Evolutionary conservation across 2,113 vertebrate species (phyloP), one percentile per base, ranked within the genome.

Genomic region (Atrichornis clamosus): DNA sequence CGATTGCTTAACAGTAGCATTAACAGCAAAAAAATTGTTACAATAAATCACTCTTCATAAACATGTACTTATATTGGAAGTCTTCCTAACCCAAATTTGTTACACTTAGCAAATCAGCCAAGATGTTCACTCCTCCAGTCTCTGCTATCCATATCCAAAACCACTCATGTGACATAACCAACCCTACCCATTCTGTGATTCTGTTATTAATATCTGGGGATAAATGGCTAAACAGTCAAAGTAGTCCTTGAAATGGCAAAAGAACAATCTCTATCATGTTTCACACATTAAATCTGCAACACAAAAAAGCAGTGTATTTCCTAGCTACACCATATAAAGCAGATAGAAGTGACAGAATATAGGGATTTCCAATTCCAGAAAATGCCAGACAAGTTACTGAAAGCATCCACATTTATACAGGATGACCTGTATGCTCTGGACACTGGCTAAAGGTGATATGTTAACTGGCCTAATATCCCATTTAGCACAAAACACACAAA

Each of bases 21-120:
- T 94, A 84, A 84, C 28, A 79, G 69, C 22, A 73, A 81, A 77
- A 78, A 52, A 49, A 69, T 9, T 39, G 52, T 89, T 67, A 47
- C 35, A 78, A 69, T 76, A 93, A 92, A 95, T 84, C 68, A 84
- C 58, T 77, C 50, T 70, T 65, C 53, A 72, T 37, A 89, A 92
- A 84, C 26, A 59, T 2, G 14, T 35, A 33, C 50, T 95, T 87
- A 13, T 14, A 88, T 3, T 42, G 39, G 10, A 83, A 85, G 8
- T 10, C 37, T 59, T 73, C 72, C 33, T 80, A 70, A 93, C 56
- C n/a, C 47, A 44, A 24, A 41, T 0, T 0, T 41, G 13, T 62
- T 49, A 76, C 26, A 68, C 32, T 41, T 26, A 30, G 9, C 33
- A 63, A 35, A 16, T 33, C 28, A 55, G 11, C 7, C 30, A 58